A percentile compares a stretch with the other conserved stretches of the same genome.
Conservation (phyloP, 2,797 vertebrate genomes). For the Phaenicophaeus curvirostris region DNA sequence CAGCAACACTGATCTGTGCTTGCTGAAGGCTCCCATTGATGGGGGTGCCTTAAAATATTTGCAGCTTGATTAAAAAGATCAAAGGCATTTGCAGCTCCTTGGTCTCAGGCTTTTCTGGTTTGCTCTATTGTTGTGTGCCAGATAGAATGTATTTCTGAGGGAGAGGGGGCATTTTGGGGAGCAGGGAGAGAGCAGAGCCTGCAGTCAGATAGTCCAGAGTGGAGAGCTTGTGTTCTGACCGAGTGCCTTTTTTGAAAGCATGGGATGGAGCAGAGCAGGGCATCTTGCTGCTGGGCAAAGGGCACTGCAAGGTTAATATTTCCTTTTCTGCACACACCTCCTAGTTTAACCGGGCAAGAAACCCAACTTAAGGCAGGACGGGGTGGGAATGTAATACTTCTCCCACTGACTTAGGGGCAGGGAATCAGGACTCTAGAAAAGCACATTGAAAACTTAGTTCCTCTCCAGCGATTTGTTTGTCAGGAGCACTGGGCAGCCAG, state of each 20-base stretch:
- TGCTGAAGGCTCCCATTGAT: background rate
- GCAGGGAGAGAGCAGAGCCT: background rate
- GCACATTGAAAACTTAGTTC: background rate
- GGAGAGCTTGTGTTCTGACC: background rate
- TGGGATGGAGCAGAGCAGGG: slow-evolving; percentile 22
- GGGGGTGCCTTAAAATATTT: background rate
- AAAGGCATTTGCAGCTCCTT: background rate
- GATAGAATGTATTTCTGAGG: background rate
- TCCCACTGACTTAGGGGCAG: background rate
- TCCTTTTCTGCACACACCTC: background rate
- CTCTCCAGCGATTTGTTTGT: background rate
- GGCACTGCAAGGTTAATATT: background rate
- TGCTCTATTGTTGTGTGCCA: background rate
- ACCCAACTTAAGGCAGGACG: fast-evolving
- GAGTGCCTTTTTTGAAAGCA: background rate
- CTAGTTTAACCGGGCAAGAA: background rate
- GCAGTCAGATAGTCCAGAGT: background rate
- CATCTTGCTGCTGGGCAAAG: slow-evolving; percentile 19
- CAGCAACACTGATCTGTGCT: background rate
- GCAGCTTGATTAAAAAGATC: background rate
- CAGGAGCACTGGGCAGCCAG: background rate
- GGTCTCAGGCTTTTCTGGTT: background rate
- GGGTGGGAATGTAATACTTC: background rate
- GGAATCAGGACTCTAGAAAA: background rate
- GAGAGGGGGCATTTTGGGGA: background rate